phyloP scores from a whole-genome alignment of 2,797 vertebrate genomes.

The Heterohyrax brucei region DNA sequence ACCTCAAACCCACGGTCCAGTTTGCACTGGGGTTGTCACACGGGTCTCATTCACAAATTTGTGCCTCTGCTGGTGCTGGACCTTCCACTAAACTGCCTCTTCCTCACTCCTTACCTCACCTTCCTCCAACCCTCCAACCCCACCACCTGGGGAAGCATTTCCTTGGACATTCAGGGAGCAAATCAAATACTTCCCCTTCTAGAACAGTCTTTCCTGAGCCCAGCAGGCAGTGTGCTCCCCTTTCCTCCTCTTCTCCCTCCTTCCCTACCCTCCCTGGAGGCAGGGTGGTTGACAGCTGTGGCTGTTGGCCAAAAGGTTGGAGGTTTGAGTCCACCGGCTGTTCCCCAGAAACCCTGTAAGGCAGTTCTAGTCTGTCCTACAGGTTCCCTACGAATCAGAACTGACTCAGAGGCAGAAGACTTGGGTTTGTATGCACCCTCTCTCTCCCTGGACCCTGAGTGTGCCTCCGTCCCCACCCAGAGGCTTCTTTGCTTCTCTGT shows the following conservation, averaged over 20 bases:
- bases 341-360: too few relatives aligned
- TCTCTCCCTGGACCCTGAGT: background rate
- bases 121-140: background rate
- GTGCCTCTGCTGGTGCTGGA: background rate
- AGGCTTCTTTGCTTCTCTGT: background rate
- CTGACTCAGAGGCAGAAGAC: too few relatives aligned
- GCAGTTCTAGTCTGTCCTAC: too few relatives aligned
- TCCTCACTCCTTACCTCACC: rapidly evolving
- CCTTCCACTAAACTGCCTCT: background rate
- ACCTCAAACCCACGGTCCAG: background rate
- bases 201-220: background rate
- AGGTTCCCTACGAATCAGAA: too few relatives aligned
- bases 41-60: background rate
- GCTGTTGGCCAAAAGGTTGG: too few relatives aligned
- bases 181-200: background rate
- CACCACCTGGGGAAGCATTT: background rate
- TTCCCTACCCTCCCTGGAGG: too few relatives aligned
- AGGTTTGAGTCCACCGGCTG: too few relatives aligned
- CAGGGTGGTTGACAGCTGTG: too few relatives aligned
- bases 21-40: rapidly evolving
- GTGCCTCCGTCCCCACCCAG: rapidly evolving
- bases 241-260: background rate
- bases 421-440: too few relatives aligned
- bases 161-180: background rate
- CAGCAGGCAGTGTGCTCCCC: background rate